These are phyloP conservation scores for Sciaenops ocellatus DNA, from an alignment of 2,797 vertebrate genomes.

Conservation along the genomic window DNA sequence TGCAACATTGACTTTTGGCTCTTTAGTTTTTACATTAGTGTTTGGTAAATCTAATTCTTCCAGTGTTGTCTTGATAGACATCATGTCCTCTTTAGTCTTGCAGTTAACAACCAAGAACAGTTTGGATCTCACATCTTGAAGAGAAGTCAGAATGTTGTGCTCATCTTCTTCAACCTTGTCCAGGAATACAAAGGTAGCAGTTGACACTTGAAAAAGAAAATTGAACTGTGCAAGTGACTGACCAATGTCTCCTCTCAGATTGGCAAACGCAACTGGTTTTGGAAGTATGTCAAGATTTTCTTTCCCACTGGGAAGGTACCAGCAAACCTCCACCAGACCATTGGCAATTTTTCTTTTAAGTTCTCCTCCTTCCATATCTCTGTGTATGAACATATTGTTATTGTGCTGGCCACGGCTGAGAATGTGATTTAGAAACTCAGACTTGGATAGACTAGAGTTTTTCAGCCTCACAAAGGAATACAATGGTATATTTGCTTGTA, in stretches of 20 bases:
- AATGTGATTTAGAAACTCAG: constrained; percentile 79
- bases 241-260: constrained; percentile 78
- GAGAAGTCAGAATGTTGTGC: constrained; percentile 17
- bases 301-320: constrained; percentile 81
- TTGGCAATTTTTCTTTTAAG: constrained; percentile 44
- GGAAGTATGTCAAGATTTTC: constrained; percentile 73
- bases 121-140: constrained; percentile 60
- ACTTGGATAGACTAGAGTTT: constrained; percentile 79
- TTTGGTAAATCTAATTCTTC: constrained; percentile 37
- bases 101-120: constrained; percentile 54
- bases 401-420: constrained; percentile 70
- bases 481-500: constrained; percentile 53
- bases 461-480: constrained; percentile 70
- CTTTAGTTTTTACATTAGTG: neutral
- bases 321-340: constrained; percentile 82
- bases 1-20: neutral
- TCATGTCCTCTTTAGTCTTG: neutral
- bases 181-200: constrained; percentile 80
- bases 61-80: neutral
- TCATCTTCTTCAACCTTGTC: constrained; percentile 63
- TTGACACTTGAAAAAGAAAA: constrained; percentile 75
- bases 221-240: constrained; percentile 48
- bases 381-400: constrained; percentile 79
- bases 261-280: constrained; percentile 78
- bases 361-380: constrained; percentile 71